Evolutionary conservation across 2,888 invertebrate species (phyloP).

Genomic region (Tetragonisca angustula): DNA sequence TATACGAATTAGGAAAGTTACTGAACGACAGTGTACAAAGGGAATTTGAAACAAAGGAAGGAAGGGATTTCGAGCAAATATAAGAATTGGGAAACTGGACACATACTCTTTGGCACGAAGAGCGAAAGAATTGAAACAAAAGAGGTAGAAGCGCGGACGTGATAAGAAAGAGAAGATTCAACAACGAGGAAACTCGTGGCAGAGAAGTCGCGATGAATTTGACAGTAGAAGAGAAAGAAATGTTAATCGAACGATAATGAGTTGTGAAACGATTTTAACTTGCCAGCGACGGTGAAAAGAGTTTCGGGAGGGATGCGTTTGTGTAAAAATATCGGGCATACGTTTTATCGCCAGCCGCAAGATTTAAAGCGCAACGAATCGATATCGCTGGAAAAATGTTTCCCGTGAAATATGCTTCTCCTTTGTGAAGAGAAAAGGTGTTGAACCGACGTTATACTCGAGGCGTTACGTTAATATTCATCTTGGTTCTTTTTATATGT

Average conservation of each 20-base stretch:
- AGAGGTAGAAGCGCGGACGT: background rate
- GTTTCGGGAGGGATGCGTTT: constrained; percentile 9
- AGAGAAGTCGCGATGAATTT: constrained; percentile 9
- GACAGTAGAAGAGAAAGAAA: constrained; percentile 2
- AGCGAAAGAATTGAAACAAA: constrained; percentile 40
- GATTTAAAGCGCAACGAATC: constrained; percentile 29
- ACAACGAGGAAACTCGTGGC: constrained; percentile 9
- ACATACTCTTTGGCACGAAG: background rate
- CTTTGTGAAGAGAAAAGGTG: background rate
- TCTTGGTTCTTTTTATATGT: background rate
- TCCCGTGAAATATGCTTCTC: constrained; percentile 4
- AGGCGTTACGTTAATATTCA: background rate
- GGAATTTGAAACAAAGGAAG: too few species aligned
- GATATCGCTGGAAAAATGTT: constrained; percentile 3
- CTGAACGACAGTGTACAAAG: too few species aligned
- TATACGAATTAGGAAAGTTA: too few species aligned
- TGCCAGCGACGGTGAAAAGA: constrained; percentile 3
- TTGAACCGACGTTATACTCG: constrained; percentile 5
- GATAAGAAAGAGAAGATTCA: background rate
- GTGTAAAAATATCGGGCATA: constrained; percentile 28
- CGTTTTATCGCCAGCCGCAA: constrained; percentile 18
- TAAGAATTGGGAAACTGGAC: too few species aligned
- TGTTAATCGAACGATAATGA: constrained; percentile 36
- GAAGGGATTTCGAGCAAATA: too few species aligned
- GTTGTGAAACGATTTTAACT: constrained; percentile 25